Evolutionary conservation across 2,888 invertebrate genomes (phyloP).

Genomic region (Andricus curvator): DNA sequence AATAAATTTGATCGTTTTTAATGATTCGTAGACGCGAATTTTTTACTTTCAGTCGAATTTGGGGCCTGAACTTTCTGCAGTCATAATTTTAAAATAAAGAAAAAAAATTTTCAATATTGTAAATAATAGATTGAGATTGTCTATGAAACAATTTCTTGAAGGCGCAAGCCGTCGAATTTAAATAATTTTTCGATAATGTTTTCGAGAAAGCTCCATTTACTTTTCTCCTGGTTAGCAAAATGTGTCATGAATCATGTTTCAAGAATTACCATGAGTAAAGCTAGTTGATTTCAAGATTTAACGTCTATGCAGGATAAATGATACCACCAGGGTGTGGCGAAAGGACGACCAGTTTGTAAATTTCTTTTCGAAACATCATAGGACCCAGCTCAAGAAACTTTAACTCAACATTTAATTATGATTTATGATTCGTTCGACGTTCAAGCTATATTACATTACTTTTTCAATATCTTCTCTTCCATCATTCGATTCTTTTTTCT

Average conservation of each 20-base stretch:
- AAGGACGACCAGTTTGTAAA: constrained; percentile 51
- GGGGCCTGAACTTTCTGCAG: too few relatives aligned
- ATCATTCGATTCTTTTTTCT: background rate
- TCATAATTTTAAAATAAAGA: too few relatives aligned
- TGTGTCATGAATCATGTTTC: background rate
- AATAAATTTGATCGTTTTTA: too few relatives aligned
- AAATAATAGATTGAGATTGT: too few relatives aligned
- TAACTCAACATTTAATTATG: constrained; percentile 73
- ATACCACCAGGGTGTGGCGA: constrained; percentile 49
- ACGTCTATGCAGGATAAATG: constrained; percentile 53
- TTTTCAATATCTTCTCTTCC: background rate
- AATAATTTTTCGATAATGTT: too few relatives aligned
- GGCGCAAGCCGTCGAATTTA: too few relatives aligned
- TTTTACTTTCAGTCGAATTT: too few relatives aligned
- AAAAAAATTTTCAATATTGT: too few relatives aligned
- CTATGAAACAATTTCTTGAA: too few relatives aligned
- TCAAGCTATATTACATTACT: background rate
- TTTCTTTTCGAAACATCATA: constrained; percentile 51
- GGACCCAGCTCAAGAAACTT: constrained; percentile 59
- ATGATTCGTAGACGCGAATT: too few relatives aligned
- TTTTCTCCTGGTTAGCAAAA: background rate
- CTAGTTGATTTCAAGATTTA: constrained; percentile 49
- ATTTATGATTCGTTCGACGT: constrained; percentile 63
- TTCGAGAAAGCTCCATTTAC: too few relatives aligned
- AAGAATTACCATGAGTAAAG: background rate